phyloP scores from a whole-genome alignment of 2,888 invertebrate species.

The Marasmarcha lunaedactyla region DNA sequence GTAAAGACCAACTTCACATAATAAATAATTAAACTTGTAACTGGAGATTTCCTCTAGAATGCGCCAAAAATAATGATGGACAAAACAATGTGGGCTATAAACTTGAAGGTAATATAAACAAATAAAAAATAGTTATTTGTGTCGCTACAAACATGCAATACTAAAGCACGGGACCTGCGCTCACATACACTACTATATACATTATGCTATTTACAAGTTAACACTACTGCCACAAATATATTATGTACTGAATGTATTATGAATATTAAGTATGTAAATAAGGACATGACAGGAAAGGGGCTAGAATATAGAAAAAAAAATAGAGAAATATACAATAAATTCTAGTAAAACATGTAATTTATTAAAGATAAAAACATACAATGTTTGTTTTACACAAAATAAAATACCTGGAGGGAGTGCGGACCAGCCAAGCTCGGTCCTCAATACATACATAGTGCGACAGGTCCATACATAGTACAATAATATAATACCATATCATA shows the following conservation, averaged over 20 bases:
- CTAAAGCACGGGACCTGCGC: conserved; percentile 55
- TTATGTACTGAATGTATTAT: conserved; percentile 33
- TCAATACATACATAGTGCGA: conserved; percentile 47
- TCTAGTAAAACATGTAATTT: conserved; percentile 70
- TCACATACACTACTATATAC: conserved; percentile 42
- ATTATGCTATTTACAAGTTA: conserved; percentile 44
- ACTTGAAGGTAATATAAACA: conserved; percentile 55
- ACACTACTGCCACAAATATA: conserved; percentile 60
- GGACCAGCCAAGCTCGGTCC: neutral
- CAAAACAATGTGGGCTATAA: conserved; percentile 44
- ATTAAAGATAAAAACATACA: conserved; percentile 69
- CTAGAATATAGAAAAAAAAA: conserved; percentile 56
- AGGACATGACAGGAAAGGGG: conserved; percentile 47
- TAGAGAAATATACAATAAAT: conserved; percentile 68
- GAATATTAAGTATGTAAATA: conserved; percentile 54
- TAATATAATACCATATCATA: conserved; percentile 67
- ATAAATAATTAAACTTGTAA: conserved; percentile 18
- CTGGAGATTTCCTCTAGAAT: conserved; percentile 24
- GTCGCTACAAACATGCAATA: conserved; percentile 63
- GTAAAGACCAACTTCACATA: conserved; percentile 16
- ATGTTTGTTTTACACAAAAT: conserved; percentile 66
- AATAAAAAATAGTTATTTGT: conserved; percentile 54
- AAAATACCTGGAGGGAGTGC: conserved; percentile 57
- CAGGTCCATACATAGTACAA: conserved; percentile 63
- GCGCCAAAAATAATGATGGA: conserved; percentile 42